Conservation (phyloP, 2,888 invertebrate genomes). For the Drosophila pseudotakahashii region DNA sequence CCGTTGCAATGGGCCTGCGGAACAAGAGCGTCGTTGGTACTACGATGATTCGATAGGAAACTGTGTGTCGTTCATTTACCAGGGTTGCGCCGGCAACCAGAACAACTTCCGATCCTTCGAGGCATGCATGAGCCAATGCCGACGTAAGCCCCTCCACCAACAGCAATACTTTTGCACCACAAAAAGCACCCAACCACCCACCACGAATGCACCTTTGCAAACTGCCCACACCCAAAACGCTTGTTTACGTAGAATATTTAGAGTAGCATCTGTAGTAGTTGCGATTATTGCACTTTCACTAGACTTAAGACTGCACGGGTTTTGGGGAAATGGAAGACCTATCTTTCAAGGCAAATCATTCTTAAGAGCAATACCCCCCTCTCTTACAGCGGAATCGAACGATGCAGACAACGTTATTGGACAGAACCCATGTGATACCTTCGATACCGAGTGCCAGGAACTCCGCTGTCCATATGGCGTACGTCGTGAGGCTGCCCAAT, state of each 20-base stretch:
- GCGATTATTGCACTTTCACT: slow-evolving; percentile 63
- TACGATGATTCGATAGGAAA: slow-evolving; percentile 88
- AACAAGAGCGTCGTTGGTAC: slow-evolving; percentile 88
- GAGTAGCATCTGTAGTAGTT: slow-evolving; percentile 45
- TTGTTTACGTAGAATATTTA: slow-evolving; percentile 51
- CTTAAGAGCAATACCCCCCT: background rate
- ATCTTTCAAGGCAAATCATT: accelerated
- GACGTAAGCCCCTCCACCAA: slow-evolving; percentile 79
- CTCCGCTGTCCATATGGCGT: slow-evolving; percentile 90
- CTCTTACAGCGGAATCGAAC: slow-evolving; percentile 48
- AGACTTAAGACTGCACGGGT: slow-evolving; percentile 64
- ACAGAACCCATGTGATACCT: slow-evolving; percentile 86
- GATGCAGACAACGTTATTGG: slow-evolving; percentile 68
- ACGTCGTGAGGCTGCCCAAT: slow-evolving; percentile 86
- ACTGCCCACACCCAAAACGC: slow-evolving; percentile 33
- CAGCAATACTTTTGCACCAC: slow-evolving; percentile 11
- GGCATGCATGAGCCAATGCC: slow-evolving; percentile 88
- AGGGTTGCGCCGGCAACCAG: slow-evolving; percentile 94
- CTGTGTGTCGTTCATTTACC: slow-evolving; percentile 92
- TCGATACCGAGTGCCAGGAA: slow-evolving; percentile 87
- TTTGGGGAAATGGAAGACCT: slow-evolving; percentile 4
- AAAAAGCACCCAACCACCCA: slow-evolving; percentile 29
- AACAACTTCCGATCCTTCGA: slow-evolving; percentile 92
- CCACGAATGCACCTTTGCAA: slow-evolving; percentile 49
- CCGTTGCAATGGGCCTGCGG: slow-evolving; percentile 85